phyloP scores from a whole-genome alignment of 2,797 vertebrate genomes.

The Meda fulgida region DNA sequence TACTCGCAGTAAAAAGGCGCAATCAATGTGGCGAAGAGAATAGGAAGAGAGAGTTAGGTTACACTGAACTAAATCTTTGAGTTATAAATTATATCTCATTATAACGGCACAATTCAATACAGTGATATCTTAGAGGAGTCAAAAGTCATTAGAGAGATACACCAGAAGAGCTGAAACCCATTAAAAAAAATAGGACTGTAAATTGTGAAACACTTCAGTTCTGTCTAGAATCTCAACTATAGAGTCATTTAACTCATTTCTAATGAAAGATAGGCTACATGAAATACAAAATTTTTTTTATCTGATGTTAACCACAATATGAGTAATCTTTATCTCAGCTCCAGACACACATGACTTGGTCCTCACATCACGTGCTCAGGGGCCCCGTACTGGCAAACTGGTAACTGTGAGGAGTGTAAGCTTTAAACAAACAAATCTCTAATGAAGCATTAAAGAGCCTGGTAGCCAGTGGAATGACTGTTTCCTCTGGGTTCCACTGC shows the following conservation, averaged over 20 bases:
- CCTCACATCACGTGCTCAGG: slow-evolving; percentile 25
- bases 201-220: background rate
- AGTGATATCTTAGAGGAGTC: background rate
- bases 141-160: slow-evolving; percentile 6
- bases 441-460: slow-evolving; percentile 53
- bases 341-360: slow-evolving; percentile 57
- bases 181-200: too few relatives aligned
- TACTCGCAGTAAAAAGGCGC: slow-evolving; percentile 57
- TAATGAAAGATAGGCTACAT: background rate
- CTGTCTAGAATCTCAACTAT: slow-evolving; percentile 26
- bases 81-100: too few relatives aligned
- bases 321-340: slow-evolving; percentile 17
- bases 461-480: slow-evolving; percentile 38
- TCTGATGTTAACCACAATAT: background rate
- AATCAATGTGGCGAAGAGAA: slow-evolving; percentile 42
- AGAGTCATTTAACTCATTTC: background rate
- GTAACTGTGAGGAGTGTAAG: slow-evolving; percentile 20
- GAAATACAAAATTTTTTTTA: background rate
- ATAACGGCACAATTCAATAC: slow-evolving; percentile 31
- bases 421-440: slow-evolving; percentile 55
- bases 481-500: slow-evolving; percentile 35
- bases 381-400: slow-evolving; percentile 18
- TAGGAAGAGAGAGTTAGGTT: slow-evolving; percentile 37
- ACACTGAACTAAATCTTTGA: slow-evolving; percentile 43
- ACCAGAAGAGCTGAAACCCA: background rate